Conservation (phyloP, 2,797 vertebrate species). For the Thalassophryne amazonica region DNA sequence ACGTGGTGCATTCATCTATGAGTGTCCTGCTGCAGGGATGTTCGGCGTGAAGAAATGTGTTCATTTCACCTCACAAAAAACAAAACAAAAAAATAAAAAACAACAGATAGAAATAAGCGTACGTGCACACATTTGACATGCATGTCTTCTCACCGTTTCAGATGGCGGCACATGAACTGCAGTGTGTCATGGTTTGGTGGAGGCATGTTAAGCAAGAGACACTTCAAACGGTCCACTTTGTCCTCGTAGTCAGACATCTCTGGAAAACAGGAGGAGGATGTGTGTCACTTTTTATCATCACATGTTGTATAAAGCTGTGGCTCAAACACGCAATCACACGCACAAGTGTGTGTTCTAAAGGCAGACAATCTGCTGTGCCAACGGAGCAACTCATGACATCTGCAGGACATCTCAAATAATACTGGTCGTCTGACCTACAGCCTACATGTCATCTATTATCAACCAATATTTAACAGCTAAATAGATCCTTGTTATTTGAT, state of each 20-base stretch:
- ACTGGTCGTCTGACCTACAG: too few species aligned
- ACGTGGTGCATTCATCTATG: constrained; percentile 18
- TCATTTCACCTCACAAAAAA: not conserved
- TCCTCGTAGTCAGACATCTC: constrained; percentile 82
- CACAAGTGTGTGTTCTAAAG: too few species aligned
- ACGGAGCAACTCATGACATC: too few species aligned
- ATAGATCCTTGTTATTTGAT: too few species aligned
- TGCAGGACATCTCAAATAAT: too few species aligned
- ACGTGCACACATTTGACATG: not conserved
- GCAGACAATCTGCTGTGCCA: too few species aligned
- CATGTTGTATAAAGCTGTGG: too few species aligned
- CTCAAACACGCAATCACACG: too few species aligned
- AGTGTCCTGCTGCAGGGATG: not conserved
- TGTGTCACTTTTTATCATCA: not conserved
- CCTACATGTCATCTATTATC: too few species aligned
- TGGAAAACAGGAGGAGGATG: constrained; percentile 53
- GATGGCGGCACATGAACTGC: constrained; percentile 83
- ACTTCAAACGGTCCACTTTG: constrained; percentile 79
- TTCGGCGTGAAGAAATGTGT: constrained; percentile 3
- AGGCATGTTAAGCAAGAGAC: constrained; percentile 81
- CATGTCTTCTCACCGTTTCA: constrained; percentile 77
- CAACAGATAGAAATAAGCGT: not conserved
- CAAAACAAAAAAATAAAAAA: too few species aligned
- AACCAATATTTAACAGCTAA: too few species aligned
- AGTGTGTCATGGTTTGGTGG: constrained; percentile 84